phyloP scores from a whole-genome alignment of 1,140 invertebrate genomes.

The Neodiprion pinetum region DNA sequence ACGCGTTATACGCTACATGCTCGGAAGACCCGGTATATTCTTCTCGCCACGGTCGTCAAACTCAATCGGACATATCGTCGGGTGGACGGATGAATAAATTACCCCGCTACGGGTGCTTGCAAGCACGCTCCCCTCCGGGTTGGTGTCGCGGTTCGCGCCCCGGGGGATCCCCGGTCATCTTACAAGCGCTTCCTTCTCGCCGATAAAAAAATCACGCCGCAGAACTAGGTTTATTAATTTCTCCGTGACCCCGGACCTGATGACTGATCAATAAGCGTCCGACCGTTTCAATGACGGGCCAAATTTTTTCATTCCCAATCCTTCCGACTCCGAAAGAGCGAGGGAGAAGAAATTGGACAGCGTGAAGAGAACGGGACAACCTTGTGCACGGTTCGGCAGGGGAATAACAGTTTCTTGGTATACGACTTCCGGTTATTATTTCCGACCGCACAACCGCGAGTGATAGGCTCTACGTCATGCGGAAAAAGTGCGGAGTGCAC shows the following conservation, averaged over 20 bases:
- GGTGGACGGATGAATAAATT: conserved; percentile 10
- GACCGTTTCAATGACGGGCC: conserved; percentile 39
- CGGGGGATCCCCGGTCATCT: conserved; percentile 1
- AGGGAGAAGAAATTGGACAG: too few relatives aligned
- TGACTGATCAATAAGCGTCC: conserved; percentile 13
- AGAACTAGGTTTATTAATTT: too few relatives aligned
- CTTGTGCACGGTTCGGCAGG: too few relatives aligned
- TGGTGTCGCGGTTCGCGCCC: conserved; percentile 14
- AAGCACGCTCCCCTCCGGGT: not conserved
- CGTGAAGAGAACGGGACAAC: too few relatives aligned
- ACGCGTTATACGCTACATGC: not conserved
- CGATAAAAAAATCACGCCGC: too few relatives aligned
- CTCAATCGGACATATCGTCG: conserved; percentile 40
- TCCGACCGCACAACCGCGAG: not conserved
- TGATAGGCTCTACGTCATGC: not conserved
- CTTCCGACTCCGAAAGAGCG: too few relatives aligned
- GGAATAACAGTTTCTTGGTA: not conserved
- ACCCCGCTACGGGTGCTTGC: not conserved
- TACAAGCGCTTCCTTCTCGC: too few relatives aligned
- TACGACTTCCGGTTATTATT: not conserved
- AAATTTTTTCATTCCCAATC: too few relatives aligned
- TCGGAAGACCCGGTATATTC: not conserved
- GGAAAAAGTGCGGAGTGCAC: not conserved
- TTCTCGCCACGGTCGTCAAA: conserved; percentile 1
- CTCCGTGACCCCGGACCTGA: conserved; percentile 27